Conservation (phyloP, 2,113 vertebrate genomes). For the Lycaon pictus region DNA sequence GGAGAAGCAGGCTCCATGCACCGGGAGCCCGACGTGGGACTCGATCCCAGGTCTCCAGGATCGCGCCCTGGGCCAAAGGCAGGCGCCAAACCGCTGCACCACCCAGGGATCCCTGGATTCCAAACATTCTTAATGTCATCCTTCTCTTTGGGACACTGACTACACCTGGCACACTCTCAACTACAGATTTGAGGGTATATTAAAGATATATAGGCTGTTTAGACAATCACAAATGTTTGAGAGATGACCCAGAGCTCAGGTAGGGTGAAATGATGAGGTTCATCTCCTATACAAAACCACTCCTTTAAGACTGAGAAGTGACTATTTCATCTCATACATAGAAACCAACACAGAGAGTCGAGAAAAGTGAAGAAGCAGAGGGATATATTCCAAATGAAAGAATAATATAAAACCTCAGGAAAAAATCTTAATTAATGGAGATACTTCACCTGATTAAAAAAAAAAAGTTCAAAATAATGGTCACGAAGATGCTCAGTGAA, state of each 20-base stretch:
- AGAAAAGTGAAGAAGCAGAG: not conserved
- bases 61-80: no score
- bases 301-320: not conserved
- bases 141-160: not conserved
- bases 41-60: no score
- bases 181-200: not conserved
- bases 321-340: not conserved
- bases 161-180: not conserved
- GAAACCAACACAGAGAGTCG: not conserved
- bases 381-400: not conserved
- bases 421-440: not conserved
- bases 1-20: no score
- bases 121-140: not conserved
- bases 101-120: not conserved
- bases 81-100: no score
- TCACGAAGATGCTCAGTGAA: not conserved
- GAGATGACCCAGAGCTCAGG: not conserved
- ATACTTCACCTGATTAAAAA: not conserved
- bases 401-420: not conserved
- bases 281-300: not conserved
- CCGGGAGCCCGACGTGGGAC: no score
- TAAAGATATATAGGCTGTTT: not conserved
- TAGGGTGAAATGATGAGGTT: not conserved
- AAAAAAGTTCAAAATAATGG: not conserved
- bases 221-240: not conserved